Conservation (phyloP, 2,888 invertebrate species). For the Cantharis flavilabris region DNA sequence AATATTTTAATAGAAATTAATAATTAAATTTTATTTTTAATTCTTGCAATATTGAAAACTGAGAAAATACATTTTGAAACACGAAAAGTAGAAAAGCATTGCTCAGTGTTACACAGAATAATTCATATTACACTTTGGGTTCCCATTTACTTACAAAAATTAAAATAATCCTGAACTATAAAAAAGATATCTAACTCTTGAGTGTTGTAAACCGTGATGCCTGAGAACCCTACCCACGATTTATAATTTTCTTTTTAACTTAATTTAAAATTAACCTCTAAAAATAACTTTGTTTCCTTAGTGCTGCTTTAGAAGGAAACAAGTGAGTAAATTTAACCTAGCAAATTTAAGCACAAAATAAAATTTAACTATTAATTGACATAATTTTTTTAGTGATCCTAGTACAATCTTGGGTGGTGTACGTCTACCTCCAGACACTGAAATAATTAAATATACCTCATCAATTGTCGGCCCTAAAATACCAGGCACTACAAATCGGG, state of each 20-base stretch:
- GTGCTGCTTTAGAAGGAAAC: conserved; percentile 76
- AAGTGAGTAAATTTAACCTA: conserved; percentile 54
- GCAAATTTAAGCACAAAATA: background rate
- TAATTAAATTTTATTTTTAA: no score
- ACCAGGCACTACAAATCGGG: conserved; percentile 81
- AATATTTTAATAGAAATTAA: no score
- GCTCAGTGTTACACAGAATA: no score
- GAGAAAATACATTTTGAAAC: no score
- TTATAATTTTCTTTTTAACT: background rate
- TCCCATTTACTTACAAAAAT: no score
- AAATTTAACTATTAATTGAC: background rate
- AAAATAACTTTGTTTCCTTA: conserved; percentile 46
- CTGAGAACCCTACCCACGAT: background rate
- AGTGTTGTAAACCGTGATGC: background rate
- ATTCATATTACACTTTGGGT: no score
- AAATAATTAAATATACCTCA: conserved; percentile 89
- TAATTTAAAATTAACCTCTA: background rate
- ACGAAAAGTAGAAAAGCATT: no score
- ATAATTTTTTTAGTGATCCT: conserved; percentile 66
- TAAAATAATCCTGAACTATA: no score
- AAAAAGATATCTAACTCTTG: background rate
- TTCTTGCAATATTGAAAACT: no score
- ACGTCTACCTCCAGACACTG: conserved; percentile 84
- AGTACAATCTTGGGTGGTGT: conserved; percentile 83
- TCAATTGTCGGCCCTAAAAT: conserved; percentile 86